Evolutionary conservation across 2,113 vertebrate genomes (phyloP).

Genomic region (Phalacrocorax carbo): DNA sequence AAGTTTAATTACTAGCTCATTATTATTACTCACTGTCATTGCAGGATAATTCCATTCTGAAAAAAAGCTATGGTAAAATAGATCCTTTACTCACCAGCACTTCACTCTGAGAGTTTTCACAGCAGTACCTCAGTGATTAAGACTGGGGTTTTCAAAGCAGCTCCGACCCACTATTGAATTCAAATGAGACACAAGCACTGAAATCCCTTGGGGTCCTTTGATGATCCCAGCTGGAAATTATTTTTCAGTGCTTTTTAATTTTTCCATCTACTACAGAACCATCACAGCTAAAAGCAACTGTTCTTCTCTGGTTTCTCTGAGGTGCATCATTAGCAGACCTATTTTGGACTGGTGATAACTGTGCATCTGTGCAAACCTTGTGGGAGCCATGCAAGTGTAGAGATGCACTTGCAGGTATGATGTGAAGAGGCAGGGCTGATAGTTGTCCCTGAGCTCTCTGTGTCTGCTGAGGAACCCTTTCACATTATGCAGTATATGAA

Average conservation of each 20-base stretch:
- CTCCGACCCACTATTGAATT: background rate
- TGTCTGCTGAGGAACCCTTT: background rate
- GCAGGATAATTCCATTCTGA: background rate
- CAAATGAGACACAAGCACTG: background rate
- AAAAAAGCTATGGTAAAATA: background rate
- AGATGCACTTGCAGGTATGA: background rate
- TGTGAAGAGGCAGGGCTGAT: background rate
- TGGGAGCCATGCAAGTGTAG: background rate
- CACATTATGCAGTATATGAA: background rate
- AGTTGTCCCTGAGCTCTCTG: background rate
- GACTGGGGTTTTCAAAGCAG: background rate
- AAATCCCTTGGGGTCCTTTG: background rate
- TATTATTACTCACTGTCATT: constrained; percentile 12
- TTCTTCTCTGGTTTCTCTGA: background rate
- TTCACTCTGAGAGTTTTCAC: background rate
- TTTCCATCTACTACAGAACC: background rate
- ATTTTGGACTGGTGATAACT: background rate
- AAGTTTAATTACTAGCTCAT: constrained; percentile 5
- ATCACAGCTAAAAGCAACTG: background rate
- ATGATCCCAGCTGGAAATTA: background rate
- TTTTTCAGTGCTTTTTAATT: background rate
- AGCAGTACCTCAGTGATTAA: background rate
- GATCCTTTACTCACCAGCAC: background rate
- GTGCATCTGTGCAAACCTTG: background rate
- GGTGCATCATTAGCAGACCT: background rate